phyloP scores from a whole-genome alignment of 2,888 invertebrate species.

The Megalurothrips usitatus region DNA sequence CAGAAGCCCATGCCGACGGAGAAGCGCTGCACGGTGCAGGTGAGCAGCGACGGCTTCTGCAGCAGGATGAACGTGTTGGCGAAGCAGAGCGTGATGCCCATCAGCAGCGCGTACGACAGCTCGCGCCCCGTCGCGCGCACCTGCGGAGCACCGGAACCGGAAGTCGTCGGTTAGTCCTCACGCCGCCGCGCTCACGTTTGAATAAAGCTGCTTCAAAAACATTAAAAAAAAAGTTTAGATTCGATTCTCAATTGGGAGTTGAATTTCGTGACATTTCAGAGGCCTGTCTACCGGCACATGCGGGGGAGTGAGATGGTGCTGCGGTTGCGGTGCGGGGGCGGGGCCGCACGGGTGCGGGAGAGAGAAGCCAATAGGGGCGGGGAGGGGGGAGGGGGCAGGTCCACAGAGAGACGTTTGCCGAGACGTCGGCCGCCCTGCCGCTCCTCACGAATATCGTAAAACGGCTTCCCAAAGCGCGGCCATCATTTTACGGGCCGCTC shows the following conservation, averaged over 20 bases:
- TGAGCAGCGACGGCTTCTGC: slow-evolving; percentile 54
- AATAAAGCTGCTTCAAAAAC: too few relatives aligned
- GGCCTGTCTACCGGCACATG: background rate
- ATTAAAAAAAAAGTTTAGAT: too few relatives aligned
- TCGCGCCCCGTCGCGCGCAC: slow-evolving; percentile 45
- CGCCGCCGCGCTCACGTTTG: too few relatives aligned
- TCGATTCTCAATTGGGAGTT: too few relatives aligned
- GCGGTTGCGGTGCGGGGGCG: background rate
- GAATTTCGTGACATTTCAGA: too few relatives aligned
- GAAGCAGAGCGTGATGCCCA: slow-evolving; percentile 55
- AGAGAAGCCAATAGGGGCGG: background rate
- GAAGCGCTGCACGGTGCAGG: slow-evolving; percentile 57
- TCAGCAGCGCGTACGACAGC: slow-evolving; percentile 65
- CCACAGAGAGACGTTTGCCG: background rate
- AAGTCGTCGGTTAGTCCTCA: too few relatives aligned
- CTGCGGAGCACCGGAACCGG: background rate
- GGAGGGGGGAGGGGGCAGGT: background rate
- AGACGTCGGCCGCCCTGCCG: too few relatives aligned
- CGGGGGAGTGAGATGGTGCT: background rate
- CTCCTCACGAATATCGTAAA: too few relatives aligned
- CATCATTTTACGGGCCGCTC: too few relatives aligned
- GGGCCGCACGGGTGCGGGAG: background rate
- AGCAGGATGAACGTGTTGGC: slow-evolving; percentile 60
- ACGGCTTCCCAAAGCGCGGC: too few relatives aligned
- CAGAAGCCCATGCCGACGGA: slow-evolving; percentile 64